These are phyloP conservation scores for Chrosomus eos DNA, from an alignment of 2,797 vertebrate genomes.

Conservation along the genomic window DNA sequence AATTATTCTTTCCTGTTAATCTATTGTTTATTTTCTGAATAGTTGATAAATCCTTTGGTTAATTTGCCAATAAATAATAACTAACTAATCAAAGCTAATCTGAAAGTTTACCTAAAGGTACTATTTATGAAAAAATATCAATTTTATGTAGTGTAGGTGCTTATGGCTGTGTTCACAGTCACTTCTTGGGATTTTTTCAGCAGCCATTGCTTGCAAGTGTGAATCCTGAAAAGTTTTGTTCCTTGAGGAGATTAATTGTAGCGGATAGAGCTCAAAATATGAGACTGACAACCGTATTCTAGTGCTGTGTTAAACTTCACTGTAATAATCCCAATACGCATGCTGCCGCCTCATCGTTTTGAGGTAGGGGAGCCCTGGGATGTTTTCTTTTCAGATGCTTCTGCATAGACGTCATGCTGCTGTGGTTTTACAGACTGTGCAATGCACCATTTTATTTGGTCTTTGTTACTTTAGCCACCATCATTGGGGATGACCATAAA, in stretches of 20 bases:
- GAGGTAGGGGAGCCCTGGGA: background rate
- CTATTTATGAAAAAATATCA: background rate
- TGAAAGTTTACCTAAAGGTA: background rate
- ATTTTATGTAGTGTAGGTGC: background rate
- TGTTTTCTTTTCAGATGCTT: background rate
- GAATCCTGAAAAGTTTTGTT: background rate
- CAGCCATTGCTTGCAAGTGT: background rate
- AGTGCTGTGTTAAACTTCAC: too few relatives aligned
- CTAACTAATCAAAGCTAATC: background rate
- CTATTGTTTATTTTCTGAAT: background rate
- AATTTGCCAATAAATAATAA: background rate
- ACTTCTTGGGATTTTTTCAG: background rate
- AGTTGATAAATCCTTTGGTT: background rate
- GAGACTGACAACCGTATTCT: too few relatives aligned
- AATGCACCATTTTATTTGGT: background rate
- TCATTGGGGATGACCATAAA: too few relatives aligned
- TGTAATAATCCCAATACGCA: too few relatives aligned
- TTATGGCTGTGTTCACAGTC: background rate
- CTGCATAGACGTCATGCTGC: too few relatives aligned
- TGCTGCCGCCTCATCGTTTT: too few relatives aligned
- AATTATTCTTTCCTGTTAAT: background rate
- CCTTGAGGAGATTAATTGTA: background rate
- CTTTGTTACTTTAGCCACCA: background rate
- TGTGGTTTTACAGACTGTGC: background rate
- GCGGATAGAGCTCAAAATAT: too few relatives aligned